phyloP scores from a whole-genome alignment of 2,888 invertebrate species.

The Perizoma flavofasciatum region DNA sequence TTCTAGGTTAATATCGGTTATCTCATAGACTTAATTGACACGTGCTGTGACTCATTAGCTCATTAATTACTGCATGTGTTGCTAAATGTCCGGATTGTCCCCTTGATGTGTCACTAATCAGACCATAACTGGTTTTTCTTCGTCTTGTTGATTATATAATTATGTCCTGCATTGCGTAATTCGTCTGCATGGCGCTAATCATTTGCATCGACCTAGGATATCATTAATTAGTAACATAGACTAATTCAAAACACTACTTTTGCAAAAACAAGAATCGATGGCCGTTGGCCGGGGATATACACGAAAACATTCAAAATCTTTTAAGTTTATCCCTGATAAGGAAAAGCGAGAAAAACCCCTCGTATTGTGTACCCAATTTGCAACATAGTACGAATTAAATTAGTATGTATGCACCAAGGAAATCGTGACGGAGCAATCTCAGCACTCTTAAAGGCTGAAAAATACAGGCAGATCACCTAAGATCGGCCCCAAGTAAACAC shows the following conservation, averaged over 20 bases:
- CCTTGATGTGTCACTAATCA: constrained; percentile 25
- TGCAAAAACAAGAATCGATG: not conserved
- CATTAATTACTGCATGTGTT: constrained; percentile 64
- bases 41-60: constrained; percentile 63
- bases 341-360: constrained; percentile 44
- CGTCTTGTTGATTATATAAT: constrained; percentile 6
- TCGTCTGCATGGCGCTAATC: constrained; percentile 2
- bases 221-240: not conserved
- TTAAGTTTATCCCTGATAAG: constrained; percentile 22
- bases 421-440: constrained; percentile 57
- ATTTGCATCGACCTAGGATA: constrained; percentile 3
- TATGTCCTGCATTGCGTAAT: constrained; percentile 10
- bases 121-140: constrained; percentile 21
- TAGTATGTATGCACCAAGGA: constrained; percentile 54
- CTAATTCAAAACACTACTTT: not conserved
- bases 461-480: not conserved
- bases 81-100: constrained; percentile 31
- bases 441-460: constrained; percentile 32
- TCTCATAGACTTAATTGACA: constrained; percentile 64
- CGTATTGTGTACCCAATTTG: constrained; percentile 55
- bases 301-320: constrained; percentile 15
- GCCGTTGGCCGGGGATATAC: constrained; percentile 1
- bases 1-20: constrained; percentile 29
- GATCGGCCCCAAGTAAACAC: not conserved
- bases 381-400: constrained; percentile 65